phyloP scores from a whole-genome alignment of 1,140 invertebrate species.

The Drosophila lowei region DNA sequence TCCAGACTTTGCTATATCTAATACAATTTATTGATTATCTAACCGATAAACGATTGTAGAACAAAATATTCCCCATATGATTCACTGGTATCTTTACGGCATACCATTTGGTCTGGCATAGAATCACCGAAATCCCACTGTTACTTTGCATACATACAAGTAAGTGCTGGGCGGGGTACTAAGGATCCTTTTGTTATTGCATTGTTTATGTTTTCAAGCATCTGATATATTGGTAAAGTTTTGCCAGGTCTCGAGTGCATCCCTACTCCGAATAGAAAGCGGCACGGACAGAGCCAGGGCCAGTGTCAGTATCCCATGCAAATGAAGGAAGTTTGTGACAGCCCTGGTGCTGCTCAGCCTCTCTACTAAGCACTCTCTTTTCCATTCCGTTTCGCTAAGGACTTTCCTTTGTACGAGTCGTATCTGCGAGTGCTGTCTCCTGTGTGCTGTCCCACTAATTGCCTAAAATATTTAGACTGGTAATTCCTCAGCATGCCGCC shows the following conservation, averaged over 20 bases:
- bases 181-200: slow-evolving; percentile 45
- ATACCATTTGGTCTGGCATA: background rate
- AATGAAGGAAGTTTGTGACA: slow-evolving; percentile 66
- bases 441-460: slow-evolving; percentile 60
- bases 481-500: slow-evolving; percentile 54
- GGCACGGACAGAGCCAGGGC: background rate
- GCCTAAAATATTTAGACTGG: slow-evolving; percentile 78
- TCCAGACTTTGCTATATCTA: background rate
- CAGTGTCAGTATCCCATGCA: slow-evolving; percentile 25
- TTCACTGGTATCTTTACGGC: background rate
- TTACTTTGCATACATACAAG: background rate
- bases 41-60: no score
- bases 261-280: background rate
- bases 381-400: background rate
- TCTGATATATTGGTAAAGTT: slow-evolving; percentile 79
- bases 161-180: slow-evolving; percentile 5
- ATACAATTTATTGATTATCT: background rate
- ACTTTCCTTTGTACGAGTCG: slow-evolving; percentile 8
- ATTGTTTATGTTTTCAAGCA: slow-evolving; percentile 74
- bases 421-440: slow-evolving; percentile 3
- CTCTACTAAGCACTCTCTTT: slow-evolving; percentile 15
- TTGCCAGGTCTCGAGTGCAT: slow-evolving; percentile 39
- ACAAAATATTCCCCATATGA: no score
- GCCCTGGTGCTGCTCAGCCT: slow-evolving; percentile 15
- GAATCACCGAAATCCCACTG: slow-evolving; percentile 2